Conservation (phyloP, 2,797 vertebrate genomes). For the Leucoraja ocellata region DNA sequence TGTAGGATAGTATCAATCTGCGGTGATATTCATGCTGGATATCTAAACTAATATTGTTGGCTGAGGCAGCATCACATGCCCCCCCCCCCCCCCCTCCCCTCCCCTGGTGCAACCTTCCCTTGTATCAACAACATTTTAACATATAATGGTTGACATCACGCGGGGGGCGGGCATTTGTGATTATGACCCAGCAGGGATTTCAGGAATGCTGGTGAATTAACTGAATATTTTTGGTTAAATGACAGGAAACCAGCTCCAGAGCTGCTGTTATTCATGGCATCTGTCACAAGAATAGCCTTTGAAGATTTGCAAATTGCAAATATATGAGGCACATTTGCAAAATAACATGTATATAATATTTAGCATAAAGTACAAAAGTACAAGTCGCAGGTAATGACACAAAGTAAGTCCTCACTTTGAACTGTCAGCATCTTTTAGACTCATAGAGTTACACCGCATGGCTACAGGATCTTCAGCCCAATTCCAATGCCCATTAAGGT, state of each 20-base stretch:
- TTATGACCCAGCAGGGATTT: background rate
- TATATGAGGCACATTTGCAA: background rate
- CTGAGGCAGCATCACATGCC: too few relatives aligned
- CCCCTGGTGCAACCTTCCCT: too few relatives aligned
- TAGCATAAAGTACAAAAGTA: background rate
- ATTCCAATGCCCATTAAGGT: too few relatives aligned
- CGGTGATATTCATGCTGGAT: too few relatives aligned
- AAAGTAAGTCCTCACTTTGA: background rate
- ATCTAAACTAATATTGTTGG: too few relatives aligned
- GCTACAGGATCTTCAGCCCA: too few relatives aligned
- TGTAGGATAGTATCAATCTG: too few relatives aligned
- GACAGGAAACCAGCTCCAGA: background rate
- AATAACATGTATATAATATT: background rate
- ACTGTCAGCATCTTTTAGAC: background rate
- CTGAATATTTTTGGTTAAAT: background rate
- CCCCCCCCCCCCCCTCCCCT: too few relatives aligned
- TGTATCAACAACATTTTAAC: background rate
- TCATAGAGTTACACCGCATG: background rate
- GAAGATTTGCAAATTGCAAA: background rate
- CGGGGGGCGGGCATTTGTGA: background rate
- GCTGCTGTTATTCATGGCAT: background rate
- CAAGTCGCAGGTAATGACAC: background rate
- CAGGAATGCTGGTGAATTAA: background rate
- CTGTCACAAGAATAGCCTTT: background rate
- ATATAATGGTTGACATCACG: background rate